A percentile compares a stretch with the other conserved stretches of the same genome.
phyloP scores from a whole-genome alignment of 2,113 vertebrate species.

The Gymnocephalus cernua region DNA sequence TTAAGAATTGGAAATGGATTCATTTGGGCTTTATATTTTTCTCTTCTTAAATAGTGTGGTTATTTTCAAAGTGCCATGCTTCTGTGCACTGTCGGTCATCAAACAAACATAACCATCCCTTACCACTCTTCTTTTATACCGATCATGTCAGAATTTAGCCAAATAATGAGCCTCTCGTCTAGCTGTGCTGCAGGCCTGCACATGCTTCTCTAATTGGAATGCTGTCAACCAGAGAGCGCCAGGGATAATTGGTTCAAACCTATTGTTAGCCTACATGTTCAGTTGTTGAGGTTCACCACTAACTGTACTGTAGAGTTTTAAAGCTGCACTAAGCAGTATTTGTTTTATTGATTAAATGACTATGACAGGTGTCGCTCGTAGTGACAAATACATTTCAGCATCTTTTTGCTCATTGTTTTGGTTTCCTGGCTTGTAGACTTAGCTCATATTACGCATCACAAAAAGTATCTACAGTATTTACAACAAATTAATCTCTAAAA shows the following conservation, averaged over 20 bases:
- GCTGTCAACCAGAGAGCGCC: neutral
- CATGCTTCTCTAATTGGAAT: constrained; percentile 44
- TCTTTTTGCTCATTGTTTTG: neutral
- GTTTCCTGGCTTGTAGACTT: neutral
- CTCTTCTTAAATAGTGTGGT: neutral
- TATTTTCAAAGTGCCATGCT: constrained; percentile 16
- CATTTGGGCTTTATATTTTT: neutral
- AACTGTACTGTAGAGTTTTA: neutral
- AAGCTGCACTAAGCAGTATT: too few relatives aligned
- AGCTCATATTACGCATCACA: neutral
- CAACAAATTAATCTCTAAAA: neutral
- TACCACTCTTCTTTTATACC: constrained; percentile 19
- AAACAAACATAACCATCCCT: constrained; percentile 17
- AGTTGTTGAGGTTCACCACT: neutral
- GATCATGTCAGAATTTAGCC: constrained; percentile 34
- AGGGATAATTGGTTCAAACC: constrained; percentile 21
- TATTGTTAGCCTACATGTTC: constrained; percentile 6
- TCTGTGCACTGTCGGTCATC: constrained; percentile 3
- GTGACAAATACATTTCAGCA: neutral
- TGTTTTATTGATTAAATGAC: neutral
- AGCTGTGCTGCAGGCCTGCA: constrained; percentile 8
- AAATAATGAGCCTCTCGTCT: constrained; percentile 20
- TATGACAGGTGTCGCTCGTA: too few relatives aligned
- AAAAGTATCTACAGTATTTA: neutral
- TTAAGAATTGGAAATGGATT: neutral